Evolutionary conservation across 1,140 invertebrate genomes (phyloP).

Genomic region (Cataglyphis hispanica): DNA sequence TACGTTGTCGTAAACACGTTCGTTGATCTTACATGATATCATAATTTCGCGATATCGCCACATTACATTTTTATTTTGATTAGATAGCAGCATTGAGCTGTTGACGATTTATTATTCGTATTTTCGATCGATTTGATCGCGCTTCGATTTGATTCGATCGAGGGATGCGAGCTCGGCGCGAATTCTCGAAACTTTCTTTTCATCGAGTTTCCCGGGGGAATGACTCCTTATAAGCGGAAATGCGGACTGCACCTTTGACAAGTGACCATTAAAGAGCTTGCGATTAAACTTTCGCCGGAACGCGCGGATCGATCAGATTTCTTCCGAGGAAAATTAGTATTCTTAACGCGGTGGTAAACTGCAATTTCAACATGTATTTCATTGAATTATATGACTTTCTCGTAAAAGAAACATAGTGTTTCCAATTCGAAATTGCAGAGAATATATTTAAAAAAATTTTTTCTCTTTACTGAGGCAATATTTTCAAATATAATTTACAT

Average conservation of each 20-base stretch:
- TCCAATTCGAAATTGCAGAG: neutral
- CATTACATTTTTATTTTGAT: constrained; percentile 30
- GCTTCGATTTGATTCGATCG: constrained; percentile 45
- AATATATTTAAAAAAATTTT: neutral
- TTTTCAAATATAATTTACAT: neutral
- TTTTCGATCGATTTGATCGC: constrained; percentile 6
- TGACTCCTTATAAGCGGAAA: constrained; percentile 60
- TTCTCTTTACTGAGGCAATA: neutral
- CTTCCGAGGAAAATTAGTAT: neutral
- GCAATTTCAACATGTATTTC: neutral
- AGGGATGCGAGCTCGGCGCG: constrained; percentile 61
- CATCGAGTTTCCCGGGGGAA: constrained; percentile 57
- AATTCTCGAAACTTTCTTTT: constrained; percentile 68
- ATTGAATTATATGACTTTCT: constrained; percentile 10
- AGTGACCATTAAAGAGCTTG: constrained; percentile 58
- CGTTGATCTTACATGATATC: constrained; percentile 22
- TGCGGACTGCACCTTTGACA: constrained; percentile 50
- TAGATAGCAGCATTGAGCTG: neutral
- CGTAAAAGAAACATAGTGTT: neutral
- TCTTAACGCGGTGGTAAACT: too few relatives aligned
- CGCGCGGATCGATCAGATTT: constrained; percentile 24
- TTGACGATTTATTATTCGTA: constrained; percentile 21
- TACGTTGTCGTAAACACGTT: neutral
- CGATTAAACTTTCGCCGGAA: constrained; percentile 67
- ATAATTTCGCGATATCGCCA: constrained; percentile 39